These are phyloP conservation scores for Epizoanthus rinbou DNA, from an alignment of 92 coral and sea anemone species.

Conservation along the genomic window DNA sequence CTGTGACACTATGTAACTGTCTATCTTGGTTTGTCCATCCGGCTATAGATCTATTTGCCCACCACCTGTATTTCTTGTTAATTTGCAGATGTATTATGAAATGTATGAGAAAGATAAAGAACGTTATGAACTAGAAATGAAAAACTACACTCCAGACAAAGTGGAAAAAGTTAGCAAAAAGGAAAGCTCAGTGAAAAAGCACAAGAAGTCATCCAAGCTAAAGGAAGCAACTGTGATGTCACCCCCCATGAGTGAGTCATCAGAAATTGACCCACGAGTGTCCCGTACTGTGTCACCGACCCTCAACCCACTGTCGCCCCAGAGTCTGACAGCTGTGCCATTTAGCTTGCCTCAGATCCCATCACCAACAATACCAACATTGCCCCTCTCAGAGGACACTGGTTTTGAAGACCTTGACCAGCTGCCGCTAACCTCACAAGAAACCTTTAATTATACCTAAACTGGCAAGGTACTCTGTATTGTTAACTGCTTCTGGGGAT, in stretches of 20 bases:
- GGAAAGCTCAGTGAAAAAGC: constrained; percentile 72
- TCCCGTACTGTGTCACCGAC: constrained; percentile 70
- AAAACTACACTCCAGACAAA: constrained; percentile 87
- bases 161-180: constrained; percentile 60
- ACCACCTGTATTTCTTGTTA: background rate
- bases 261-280: constrained; percentile 49
- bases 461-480: background rate
- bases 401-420: constrained; percentile 60
- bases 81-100: constrained; percentile 83
- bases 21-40: background rate
- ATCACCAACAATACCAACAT: constrained; percentile 57
- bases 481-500: background rate
- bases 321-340: constrained; percentile 71
- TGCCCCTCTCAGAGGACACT: constrained; percentile 57
- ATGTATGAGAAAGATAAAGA: constrained; percentile 99
- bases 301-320: constrained; percentile 77
- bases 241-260: constrained; percentile 27
- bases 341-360: constrained; percentile 75
- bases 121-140: constrained; percentile 96
- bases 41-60: background rate
- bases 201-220: constrained; percentile 63
- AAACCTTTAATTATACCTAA: constrained; percentile 35
- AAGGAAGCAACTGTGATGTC: constrained; percentile 42
- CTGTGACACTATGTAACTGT: background rate
- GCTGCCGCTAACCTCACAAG: constrained; percentile 50